These are phyloP conservation scores for Nomada fucata DNA, from an alignment of 2,888 invertebrate genomes.

Conservation along the genomic window DNA sequence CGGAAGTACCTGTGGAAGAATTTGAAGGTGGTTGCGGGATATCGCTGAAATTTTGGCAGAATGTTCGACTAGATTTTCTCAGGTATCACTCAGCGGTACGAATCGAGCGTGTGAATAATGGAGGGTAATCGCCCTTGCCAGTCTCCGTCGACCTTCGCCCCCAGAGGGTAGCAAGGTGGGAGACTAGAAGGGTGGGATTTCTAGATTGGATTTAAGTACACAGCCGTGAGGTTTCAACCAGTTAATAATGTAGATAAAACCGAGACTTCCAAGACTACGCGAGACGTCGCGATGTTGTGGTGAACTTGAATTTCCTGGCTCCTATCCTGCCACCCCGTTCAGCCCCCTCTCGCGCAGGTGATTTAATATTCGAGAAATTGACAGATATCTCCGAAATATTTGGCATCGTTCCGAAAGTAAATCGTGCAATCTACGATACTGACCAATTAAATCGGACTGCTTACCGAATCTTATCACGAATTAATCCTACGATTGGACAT, in stretches of 20 bases:
- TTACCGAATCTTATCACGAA: not conserved
- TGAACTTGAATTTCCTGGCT: slow-evolving; percentile 56
- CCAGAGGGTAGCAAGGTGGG: slow-evolving; percentile 64
- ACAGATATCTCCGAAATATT: slow-evolving; percentile 42
- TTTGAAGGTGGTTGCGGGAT: not conserved
- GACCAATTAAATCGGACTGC: not conserved
- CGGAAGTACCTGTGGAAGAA: slow-evolving; percentile 4
- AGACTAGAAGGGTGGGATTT: slow-evolving; percentile 76
- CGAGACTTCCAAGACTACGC: slow-evolving; percentile 65
- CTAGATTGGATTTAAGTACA: slow-evolving; percentile 82
- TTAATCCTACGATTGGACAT: not conserved
- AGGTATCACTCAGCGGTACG: slow-evolving; percentile 77
- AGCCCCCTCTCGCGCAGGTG: not conserved
- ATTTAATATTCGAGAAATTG: slow-evolving; percentile 39
- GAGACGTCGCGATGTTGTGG: slow-evolving; percentile 62
- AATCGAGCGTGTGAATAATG: slow-evolving; percentile 81
- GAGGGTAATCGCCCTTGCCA: slow-evolving; percentile 80
- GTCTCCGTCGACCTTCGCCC: slow-evolving; percentile 74
- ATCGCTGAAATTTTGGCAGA: slow-evolving; percentile 43
- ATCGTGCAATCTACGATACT: slow-evolving; percentile 11
- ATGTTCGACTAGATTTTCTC: slow-evolving; percentile 71
- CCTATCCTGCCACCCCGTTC: slow-evolving; percentile 36
- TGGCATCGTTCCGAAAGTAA: slow-evolving; percentile 39
- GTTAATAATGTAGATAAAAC: slow-evolving; percentile 81
- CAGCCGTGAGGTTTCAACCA: slow-evolving; percentile 79